Conservation (phyloP, 2,888 invertebrate species). For the Flabesymbios commensalis region DNA sequence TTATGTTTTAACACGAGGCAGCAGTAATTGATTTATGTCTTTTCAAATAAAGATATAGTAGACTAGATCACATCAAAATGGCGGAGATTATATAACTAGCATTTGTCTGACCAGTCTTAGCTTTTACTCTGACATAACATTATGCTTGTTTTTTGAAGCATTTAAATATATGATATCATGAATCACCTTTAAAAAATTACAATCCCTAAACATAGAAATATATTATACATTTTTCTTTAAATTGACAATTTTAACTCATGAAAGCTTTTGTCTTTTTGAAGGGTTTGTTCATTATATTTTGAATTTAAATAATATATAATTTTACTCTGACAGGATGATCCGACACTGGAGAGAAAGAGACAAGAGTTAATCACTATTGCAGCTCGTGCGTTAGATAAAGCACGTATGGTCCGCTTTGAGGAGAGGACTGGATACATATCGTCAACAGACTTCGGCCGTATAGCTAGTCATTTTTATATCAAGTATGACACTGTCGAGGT, state of each 20-base stretch:
- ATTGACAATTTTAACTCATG: too few relatives aligned
- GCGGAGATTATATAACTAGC: not conserved
- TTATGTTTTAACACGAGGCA: too few relatives aligned
- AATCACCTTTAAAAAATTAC: too few relatives aligned
- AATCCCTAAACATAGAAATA: too few relatives aligned
- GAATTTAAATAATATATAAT: too few relatives aligned
- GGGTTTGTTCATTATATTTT: too few relatives aligned
- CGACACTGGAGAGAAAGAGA: conserved; percentile 76
- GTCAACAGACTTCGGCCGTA: conserved; percentile 82
- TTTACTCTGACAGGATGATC: conserved; percentile 83
- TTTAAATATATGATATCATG: conserved; percentile 2
- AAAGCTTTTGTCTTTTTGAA: too few relatives aligned
- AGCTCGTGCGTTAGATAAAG: conserved; percentile 85
- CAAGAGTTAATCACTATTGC: conserved; percentile 78
- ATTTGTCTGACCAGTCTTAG: not conserved
- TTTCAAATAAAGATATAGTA: too few relatives aligned
- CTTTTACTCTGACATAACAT: conserved; percentile 5
- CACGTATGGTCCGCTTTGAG: conserved; percentile 92
- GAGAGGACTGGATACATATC: conserved; percentile 71
- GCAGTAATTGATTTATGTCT: too few relatives aligned
- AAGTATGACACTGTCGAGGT: conserved; percentile 90
- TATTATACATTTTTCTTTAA: too few relatives aligned
- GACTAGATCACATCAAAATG: too few relatives aligned
- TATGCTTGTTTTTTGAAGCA: conserved; percentile 39
- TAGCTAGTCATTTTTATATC: conserved; percentile 96